A percentile compares a stretch with the other conserved stretches of the same genome.
These are phyloP conservation scores for Lynx canadensis DNA, from an alignment of 2,113 vertebrate genomes.

Conservation along the genomic window DNA sequence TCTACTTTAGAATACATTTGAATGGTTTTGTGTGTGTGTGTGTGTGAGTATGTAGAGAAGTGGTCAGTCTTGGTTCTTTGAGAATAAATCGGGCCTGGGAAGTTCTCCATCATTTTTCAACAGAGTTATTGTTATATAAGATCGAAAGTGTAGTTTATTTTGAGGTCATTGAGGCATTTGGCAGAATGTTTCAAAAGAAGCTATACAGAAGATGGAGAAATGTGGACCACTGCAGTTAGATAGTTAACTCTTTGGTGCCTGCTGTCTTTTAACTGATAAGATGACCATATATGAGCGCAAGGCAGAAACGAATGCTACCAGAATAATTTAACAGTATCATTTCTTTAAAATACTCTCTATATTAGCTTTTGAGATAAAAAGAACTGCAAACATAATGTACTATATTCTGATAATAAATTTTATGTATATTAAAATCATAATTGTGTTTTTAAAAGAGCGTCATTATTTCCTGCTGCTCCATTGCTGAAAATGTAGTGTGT, in stretches of 20 bases:
- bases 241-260: neutral
- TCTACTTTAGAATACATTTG: neutral
- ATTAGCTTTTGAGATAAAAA: conserved; percentile 38
- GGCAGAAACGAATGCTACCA: neutral
- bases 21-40: neutral
- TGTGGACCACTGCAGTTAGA: neutral
- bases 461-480: neutral
- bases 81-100: neutral
- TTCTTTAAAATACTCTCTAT: neutral
- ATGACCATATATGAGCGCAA: neutral
- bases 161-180: conserved; percentile 45
- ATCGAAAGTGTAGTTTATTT: conserved; percentile 62
- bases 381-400: neutral
- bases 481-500: neutral
- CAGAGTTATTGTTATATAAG: neutral
- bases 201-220: conserved; percentile 18
- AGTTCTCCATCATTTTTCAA: neutral
- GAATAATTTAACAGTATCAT: neutral
- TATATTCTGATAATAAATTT: neutral
- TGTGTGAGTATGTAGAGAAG: neutral
- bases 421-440: neutral
- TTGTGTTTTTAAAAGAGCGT: neutral
- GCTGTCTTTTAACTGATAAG: neutral
- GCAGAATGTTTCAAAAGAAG: conserved; percentile 46
- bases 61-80: neutral